A percentile compares a stretch with the other conserved stretches of the same genome.
Evolutionary conservation across 2,888 invertebrate species (phyloP).

Genomic region (Taphrorychus bicolor): DNA sequence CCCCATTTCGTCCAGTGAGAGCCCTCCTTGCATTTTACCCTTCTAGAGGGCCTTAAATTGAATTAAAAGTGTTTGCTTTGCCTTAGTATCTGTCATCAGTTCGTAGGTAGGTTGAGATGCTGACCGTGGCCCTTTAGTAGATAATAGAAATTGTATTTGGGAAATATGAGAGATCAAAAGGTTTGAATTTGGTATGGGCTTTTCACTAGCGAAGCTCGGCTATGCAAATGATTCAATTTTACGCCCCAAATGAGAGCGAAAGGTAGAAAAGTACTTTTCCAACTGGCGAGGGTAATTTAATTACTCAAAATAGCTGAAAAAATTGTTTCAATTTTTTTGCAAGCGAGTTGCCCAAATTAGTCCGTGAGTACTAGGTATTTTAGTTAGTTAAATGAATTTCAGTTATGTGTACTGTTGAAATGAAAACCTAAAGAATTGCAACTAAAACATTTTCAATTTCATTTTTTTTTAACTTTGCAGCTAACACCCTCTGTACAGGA

Average conservation of each 20-base stretch:
- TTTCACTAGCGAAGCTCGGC: background rate
- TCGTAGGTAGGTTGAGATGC: background rate
- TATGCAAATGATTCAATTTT: background rate
- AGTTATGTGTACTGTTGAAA: background rate
- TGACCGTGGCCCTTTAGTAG: background rate
- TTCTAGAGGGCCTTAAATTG: background rate
- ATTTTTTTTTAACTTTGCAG: background rate
- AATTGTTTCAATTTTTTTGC: background rate
- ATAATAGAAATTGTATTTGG: background rate
- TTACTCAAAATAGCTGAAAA: background rate
- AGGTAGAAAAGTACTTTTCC: background rate
- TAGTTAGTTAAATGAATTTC: background rate
- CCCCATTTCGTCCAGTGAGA: background rate
- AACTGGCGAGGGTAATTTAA: background rate
- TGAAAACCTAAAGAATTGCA: background rate
- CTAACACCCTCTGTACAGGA: too few relatives aligned
- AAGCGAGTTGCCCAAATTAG: background rate
- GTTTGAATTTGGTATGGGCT: background rate
- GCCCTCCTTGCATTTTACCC: background rate
- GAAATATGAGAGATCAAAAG: too few relatives aligned
- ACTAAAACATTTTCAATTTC: too few relatives aligned
- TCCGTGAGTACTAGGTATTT: too few relatives aligned
- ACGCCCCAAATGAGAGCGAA: background rate
- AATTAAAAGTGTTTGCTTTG: background rate
- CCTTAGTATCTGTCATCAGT: background rate